These are phyloP conservation scores for Hesperophylax magnus DNA, from an alignment of 1,140 invertebrate species.

Conservation along the genomic window DNA sequence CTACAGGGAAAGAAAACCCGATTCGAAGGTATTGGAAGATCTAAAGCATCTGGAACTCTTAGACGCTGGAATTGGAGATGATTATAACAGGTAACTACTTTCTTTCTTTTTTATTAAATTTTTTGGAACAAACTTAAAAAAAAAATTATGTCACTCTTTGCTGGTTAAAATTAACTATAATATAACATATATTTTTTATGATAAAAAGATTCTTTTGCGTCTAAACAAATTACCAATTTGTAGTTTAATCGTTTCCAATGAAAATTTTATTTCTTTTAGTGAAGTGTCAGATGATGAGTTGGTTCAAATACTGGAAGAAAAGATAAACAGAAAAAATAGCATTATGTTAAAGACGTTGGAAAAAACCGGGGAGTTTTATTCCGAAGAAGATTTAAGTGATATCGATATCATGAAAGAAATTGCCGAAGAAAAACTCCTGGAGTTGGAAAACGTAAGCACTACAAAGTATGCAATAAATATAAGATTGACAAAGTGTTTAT, in stretches of 20 bases:
- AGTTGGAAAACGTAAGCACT: slow-evolving; percentile 70
- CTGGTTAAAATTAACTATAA: too few relatives aligned
- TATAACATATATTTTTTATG: too few relatives aligned
- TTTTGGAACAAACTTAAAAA: too few relatives aligned
- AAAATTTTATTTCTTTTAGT: slow-evolving; percentile 4
- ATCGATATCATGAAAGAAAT: slow-evolving; percentile 68
- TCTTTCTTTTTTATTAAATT: too few relatives aligned
- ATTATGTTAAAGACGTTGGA: background rate
- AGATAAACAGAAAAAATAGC: background rate
- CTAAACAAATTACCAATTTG: too few relatives aligned
- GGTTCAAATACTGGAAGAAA: background rate
- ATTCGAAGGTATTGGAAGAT: background rate
- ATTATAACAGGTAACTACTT: background rate
- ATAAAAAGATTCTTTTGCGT: too few relatives aligned
- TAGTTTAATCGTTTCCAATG: too few relatives aligned
- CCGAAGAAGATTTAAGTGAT: slow-evolving; percentile 8
- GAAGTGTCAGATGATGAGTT: background rate
- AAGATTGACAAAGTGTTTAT: too few relatives aligned
- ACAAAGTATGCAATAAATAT: background rate
- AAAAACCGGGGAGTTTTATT: background rate
- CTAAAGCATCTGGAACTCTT: background rate
- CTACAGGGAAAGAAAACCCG: background rate
- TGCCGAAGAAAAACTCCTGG: slow-evolving; percentile 71
- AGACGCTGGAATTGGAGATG: background rate
- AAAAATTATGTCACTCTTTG: too few relatives aligned